These are phyloP conservation scores for Meles meles DNA, from an alignment of 2,113 vertebrate species.

Conservation along the genomic window DNA sequence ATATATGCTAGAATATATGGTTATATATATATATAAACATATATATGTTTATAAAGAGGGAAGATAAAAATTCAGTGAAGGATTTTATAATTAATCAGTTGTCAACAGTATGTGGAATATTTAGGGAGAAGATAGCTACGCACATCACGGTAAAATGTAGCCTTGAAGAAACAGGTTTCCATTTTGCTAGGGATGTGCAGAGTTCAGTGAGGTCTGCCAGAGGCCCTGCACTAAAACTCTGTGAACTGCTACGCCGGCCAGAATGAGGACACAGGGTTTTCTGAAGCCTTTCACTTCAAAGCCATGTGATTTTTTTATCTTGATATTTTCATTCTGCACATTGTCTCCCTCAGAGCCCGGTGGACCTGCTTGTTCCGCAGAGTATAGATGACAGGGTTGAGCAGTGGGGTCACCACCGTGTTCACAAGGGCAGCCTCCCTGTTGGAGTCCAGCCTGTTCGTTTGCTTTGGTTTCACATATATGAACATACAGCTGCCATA, in stretches of 20 bases:
- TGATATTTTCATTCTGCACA: no score
- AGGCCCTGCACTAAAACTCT: background rate
- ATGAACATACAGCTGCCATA: no score
- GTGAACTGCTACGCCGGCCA: accelerated
- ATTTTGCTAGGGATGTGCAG: background rate
- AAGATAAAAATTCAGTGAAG: background rate
- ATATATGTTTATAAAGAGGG: background rate
- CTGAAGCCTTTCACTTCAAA: background rate
- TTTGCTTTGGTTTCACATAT: background rate
- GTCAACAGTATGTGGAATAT: background rate
- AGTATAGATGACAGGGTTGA: no score
- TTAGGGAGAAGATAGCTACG: background rate
- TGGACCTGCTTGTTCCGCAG: background rate
- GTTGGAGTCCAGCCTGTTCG: background rate
- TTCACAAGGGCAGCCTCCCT: background rate
- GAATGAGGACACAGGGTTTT: background rate
- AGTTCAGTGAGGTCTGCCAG: background rate
- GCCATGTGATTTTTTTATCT: no score
- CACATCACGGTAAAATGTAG: background rate
- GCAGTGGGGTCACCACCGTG: no score
- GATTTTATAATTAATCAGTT: background rate
- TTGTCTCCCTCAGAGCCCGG: no score
- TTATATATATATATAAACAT: no score
- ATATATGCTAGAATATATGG: no score
- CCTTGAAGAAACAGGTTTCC: no score